A percentile compares a stretch with the other conserved stretches of the same genome.
These are phyloP conservation scores for Chymomyza procnemis DNA, from an alignment of 2,888 invertebrate species.

Conservation along the genomic window DNA sequence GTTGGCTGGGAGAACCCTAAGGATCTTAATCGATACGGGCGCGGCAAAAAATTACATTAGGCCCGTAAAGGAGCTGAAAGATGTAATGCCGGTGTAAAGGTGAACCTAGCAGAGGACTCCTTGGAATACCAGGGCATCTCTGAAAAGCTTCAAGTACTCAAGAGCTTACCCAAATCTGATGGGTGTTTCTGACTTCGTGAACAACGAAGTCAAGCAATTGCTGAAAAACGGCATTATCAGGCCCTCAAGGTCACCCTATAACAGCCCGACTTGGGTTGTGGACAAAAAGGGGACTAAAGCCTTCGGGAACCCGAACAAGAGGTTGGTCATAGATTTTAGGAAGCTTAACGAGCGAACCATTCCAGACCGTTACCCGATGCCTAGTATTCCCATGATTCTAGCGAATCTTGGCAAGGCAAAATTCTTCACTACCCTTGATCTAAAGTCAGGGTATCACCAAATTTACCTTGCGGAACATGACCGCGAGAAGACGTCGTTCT, in stretches of 20 bases:
- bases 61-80: not conserved
- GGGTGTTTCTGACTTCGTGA: not conserved
- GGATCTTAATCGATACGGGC: not conserved
- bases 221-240: not conserved
- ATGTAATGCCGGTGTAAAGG: too few relatives aligned
- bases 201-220: not conserved
- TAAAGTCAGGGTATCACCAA: slow-evolving; percentile 67
- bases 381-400: slow-evolving; percentile 72
- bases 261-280: not conserved
- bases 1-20: not conserved
- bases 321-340: slow-evolving; percentile 70
- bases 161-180: too few relatives aligned
- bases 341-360: slow-evolving; percentile 75
- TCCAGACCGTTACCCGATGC: slow-evolving; percentile 67
- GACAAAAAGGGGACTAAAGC: too few relatives aligned
- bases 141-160: too few relatives aligned
- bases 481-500: slow-evolving; percentile 72
- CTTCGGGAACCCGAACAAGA: too few relatives aligned
- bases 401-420: slow-evolving; percentile 71
- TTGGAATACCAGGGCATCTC: too few relatives aligned
- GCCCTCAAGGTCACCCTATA: not conserved
- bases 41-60: not conserved
- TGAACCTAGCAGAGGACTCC: too few relatives aligned
- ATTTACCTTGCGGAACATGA: slow-evolving; percentile 30
- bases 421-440: slow-evolving; percentile 74